A percentile compares a stretch with the other conserved stretches of the same genome.
phyloP scores from a whole-genome alignment of 2,888 invertebrate species.

The Bellardia bayeri region DNA sequence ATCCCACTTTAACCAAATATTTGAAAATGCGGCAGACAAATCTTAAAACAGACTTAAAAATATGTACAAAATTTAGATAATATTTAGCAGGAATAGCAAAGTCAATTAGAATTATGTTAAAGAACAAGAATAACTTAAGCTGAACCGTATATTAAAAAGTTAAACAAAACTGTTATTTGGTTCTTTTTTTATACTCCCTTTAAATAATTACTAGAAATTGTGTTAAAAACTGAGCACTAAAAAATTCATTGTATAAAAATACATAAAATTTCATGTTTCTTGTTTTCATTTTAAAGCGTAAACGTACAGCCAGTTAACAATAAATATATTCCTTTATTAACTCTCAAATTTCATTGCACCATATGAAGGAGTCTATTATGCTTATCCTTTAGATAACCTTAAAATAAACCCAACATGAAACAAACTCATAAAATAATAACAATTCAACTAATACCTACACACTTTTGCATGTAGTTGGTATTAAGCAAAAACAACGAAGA shows the following conservation, averaged over 20 bases:
- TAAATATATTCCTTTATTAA: constrained; percentile 19
- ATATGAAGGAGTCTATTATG: constrained; percentile 42
- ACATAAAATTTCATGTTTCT: not conserved
- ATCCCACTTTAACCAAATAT: not conserved
- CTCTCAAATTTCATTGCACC: constrained; percentile 27
- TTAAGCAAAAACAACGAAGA: not conserved
- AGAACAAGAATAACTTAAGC: not conserved
- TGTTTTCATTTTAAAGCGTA: not conserved
- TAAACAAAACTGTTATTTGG: too few species aligned
- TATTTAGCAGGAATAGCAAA: not conserved
- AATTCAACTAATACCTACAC: constrained; percentile 27
- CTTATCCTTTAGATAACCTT: constrained; percentile 55
- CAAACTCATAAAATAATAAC: constrained; percentile 28
- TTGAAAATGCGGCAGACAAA: not conserved
- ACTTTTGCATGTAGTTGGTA: constrained; percentile 24
- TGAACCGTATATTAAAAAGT: not conserved
- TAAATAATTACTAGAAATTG: not conserved
- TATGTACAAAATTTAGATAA: not conserved
- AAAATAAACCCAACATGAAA: constrained; percentile 34
- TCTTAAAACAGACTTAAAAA: not conserved
- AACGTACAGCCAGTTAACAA: not conserved
- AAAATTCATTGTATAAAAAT: not conserved
- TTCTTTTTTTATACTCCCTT: not conserved
- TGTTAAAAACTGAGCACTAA: not conserved
- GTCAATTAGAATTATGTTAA: not conserved